A percentile compares a stretch with the other conserved stretches of the same genome.
Conservation (phyloP, 2,888 invertebrate genomes). For the Oxystoma pomonae region DNA sequence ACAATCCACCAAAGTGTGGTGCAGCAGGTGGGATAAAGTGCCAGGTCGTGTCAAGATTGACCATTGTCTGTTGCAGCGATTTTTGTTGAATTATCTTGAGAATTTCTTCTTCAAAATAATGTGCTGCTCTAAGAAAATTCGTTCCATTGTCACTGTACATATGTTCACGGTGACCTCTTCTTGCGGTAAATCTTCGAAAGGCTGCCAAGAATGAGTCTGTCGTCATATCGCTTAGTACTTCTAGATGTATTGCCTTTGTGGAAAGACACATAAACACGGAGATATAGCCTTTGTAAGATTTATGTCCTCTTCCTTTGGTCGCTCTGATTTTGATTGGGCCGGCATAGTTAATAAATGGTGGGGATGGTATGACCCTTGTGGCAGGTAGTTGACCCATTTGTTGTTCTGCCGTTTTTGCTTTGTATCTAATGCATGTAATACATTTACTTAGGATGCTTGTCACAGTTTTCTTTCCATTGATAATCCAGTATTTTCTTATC, state of each 20-base stretch:
- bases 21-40: slow-evolving; percentile 7
- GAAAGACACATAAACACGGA: slow-evolving; percentile 30
- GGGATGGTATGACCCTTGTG: not conserved
- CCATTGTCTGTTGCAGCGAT: slow-evolving; percentile 11
- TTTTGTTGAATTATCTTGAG: slow-evolving; percentile 1
- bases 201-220: slow-evolving; percentile 29
- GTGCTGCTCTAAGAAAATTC: too few species aligned
- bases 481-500: too few species aligned
- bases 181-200: slow-evolving; percentile 25
- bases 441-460: too few species aligned
- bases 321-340: not conserved
- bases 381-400: too few species aligned
- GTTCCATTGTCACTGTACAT: slow-evolving; percentile 33
- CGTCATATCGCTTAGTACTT: slow-evolving; percentile 28
- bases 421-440: too few species aligned
- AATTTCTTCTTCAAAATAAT: slow-evolving; percentile 5
- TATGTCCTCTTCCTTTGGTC: slow-evolving; percentile 21
- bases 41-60: slow-evolving; percentile 12
- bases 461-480: too few species aligned
- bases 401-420: too few species aligned
- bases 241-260: slow-evolving; percentile 30
- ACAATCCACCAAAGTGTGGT: slow-evolving; percentile 7
- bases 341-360: not conserved
- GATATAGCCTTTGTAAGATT: slow-evolving; percentile 27
- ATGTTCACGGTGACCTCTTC: slow-evolving; percentile 24